Evolutionary conservation across 2,888 invertebrate species (phyloP).

Genomic region (Cartodere bifasciata): DNA sequence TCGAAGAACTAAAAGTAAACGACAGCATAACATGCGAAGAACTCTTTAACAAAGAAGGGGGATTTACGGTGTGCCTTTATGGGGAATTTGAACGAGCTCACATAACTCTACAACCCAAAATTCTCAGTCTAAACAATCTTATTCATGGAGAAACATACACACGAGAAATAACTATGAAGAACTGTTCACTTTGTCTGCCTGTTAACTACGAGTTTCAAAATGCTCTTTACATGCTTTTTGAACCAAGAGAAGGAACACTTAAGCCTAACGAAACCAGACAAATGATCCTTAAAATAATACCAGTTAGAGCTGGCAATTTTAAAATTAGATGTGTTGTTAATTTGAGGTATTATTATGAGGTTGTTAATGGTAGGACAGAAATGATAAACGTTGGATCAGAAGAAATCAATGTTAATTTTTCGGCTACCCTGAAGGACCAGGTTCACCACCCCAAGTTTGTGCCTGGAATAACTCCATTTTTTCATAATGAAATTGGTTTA

Average conservation of each 20-base stretch:
- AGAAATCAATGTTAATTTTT: too few relatives aligned
- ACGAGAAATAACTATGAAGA: constrained; percentile 18
- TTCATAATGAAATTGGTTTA: constrained; percentile 29
- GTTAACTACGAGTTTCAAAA: constrained; percentile 21
- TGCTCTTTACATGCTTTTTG: constrained; percentile 23
- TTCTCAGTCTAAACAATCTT: constrained; percentile 37
- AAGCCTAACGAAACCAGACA: constrained; percentile 15
- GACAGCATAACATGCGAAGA: too few relatives aligned
- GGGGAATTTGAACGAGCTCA: constrained; percentile 41
- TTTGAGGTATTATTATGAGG: too few relatives aligned
- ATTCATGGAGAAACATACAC: constrained; percentile 27
- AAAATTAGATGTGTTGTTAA: not conserved
- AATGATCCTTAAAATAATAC: constrained; percentile 17
- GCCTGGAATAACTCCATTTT: constrained; percentile 27
- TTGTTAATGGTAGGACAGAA: too few relatives aligned
- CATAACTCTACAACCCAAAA: constrained; percentile 37
- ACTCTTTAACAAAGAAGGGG: too few relatives aligned
- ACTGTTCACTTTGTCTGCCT: constrained; percentile 21
- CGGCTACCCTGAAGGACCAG: too few relatives aligned
- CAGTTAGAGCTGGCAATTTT: constrained; percentile 21
- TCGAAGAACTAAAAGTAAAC: too few relatives aligned
- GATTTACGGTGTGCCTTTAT: constrained; percentile 42
- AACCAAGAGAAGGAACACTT: constrained; percentile 17
- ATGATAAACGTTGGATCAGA: too few relatives aligned
- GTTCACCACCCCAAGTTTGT: constrained; percentile 25